Evolutionary conservation across 2,888 invertebrate species (phyloP).

Genomic region (Margaritifera margaritifera): DNA sequence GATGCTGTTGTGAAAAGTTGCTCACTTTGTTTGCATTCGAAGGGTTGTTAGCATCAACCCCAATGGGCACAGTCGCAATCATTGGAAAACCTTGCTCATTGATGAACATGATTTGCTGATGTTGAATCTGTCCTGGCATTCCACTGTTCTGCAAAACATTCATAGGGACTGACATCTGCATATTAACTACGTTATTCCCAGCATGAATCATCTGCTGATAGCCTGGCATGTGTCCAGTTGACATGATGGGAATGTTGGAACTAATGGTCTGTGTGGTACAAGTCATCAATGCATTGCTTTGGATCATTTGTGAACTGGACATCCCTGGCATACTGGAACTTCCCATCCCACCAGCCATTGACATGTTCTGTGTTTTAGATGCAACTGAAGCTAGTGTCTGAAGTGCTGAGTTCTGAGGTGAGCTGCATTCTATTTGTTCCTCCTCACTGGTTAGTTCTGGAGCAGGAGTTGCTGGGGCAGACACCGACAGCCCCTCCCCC

Average conservation of each 20-base stretch:
- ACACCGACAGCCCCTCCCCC: conserved; percentile 8
- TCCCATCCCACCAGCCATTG: conserved; percentile 17
- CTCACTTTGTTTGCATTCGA: background rate
- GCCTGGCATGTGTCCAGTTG: conserved; percentile 35
- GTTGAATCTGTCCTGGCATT: conserved; percentile 32
- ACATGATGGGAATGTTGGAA: conserved; percentile 43
- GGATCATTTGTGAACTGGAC: conserved; percentile 3
- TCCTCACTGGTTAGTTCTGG: conserved; percentile 13
- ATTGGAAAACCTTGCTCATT: conserved; percentile 61
- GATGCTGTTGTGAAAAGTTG: background rate
- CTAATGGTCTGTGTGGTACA: conserved; percentile 29
- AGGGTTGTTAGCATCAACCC: conserved; percentile 26
- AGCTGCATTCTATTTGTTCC: conserved; percentile 16
- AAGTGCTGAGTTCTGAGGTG: conserved; percentile 39
- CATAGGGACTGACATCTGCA: conserved; percentile 47
- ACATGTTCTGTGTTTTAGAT: conserved; percentile 48
- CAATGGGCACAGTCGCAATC: conserved; percentile 51
- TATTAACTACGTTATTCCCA: conserved; percentile 26
- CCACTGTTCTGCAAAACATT: conserved; percentile 27
- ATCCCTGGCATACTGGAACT: background rate
- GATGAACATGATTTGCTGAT: conserved; percentile 58
- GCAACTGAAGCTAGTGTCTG: conserved; percentile 62
- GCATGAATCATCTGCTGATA: conserved; percentile 21
- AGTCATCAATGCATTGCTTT: conserved; percentile 6
- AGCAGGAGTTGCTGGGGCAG: conserved; percentile 28